A percentile compares a stretch with the other conserved stretches of the same genome.
Conservation (phyloP, 2,113 vertebrate species). For the Anolis sagrei region DNA sequence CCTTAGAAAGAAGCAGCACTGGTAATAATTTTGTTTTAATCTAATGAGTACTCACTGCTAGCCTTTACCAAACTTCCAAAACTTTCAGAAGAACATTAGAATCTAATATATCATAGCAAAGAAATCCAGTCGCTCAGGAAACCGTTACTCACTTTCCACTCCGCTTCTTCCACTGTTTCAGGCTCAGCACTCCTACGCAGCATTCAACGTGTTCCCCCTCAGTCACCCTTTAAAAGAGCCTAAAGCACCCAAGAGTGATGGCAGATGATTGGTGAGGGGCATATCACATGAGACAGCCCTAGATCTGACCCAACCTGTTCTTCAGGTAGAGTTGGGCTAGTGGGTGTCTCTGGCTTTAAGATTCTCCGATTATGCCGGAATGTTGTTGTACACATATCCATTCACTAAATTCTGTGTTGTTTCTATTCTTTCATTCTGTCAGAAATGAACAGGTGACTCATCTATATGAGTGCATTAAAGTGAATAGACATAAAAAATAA, state of each 20-base stretch:
- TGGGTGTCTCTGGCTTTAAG: conserved; percentile 58
- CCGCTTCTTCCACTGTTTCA: background rate
- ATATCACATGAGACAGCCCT: conserved; percentile 65
- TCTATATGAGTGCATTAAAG: conserved; percentile 33
- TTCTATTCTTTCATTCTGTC: conserved; percentile 49
- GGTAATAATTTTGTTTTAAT: background rate
- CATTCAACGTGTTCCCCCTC: conserved; percentile 13
- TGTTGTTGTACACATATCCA: conserved; percentile 45
- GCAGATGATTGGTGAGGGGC: conserved; percentile 71
- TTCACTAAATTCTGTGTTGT: conserved; percentile 55
- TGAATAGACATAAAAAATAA: conserved; percentile 31
- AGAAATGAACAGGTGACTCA: conserved; percentile 64
- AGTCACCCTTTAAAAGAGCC: conserved; percentile 49
- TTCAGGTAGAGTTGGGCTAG: conserved; percentile 9
- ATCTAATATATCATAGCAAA: background rate
- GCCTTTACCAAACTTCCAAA: background rate
- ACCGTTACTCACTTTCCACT: conserved; percentile 42
- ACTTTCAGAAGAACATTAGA: background rate
- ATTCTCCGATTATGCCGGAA: conserved; percentile 64
- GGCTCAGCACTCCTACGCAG: conserved; percentile 26
- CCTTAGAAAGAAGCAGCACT: background rate
- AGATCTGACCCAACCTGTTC: conserved; percentile 72
- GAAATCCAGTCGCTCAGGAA: background rate
- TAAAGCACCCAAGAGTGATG: conserved; percentile 37
- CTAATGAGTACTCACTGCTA: background rate